phyloP scores from a whole-genome alignment of 2,113 vertebrate genomes.

The Lipotes vexillifer region DNA sequence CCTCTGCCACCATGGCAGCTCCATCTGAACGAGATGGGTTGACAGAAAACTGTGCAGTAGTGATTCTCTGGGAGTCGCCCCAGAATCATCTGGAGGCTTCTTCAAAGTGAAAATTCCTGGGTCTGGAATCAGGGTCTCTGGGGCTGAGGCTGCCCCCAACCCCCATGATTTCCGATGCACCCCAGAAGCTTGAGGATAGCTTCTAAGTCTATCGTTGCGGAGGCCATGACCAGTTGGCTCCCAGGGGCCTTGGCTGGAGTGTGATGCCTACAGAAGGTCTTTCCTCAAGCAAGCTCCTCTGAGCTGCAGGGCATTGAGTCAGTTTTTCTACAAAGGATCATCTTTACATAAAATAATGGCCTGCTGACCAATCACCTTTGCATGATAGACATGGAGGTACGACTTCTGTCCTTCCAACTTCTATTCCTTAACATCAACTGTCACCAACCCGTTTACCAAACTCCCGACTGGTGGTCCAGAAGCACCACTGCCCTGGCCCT shows the following conservation, averaged over 20 bases:
- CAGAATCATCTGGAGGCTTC: neutral
- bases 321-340: neutral
- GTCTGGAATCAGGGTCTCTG: neutral
- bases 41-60: neutral
- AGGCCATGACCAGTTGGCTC: neutral
- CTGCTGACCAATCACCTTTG: neutral
- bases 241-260: fast-evolving
- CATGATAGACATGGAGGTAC: fast-evolving
- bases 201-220: neutral
- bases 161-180: neutral
- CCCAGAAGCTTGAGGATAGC: neutral
- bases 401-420: neutral
- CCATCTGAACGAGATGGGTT: neutral
- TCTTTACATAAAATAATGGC: neutral
- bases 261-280: fast-evolving
- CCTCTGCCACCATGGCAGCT: fast-evolving
- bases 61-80: fast-evolving
- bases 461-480: fast-evolving
- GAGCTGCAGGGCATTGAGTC: neutral
- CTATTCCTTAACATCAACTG: fast-evolving
- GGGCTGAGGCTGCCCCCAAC: neutral
- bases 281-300: neutral
- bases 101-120: neutral
- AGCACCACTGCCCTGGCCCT: neutral
- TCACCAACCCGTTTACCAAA: neutral